Percentiles rank a stretch among this genome's conserved stretches.
phyloP scores from a whole-genome alignment of 2,797 vertebrate genomes.

The Tapirus indicus region DNA sequence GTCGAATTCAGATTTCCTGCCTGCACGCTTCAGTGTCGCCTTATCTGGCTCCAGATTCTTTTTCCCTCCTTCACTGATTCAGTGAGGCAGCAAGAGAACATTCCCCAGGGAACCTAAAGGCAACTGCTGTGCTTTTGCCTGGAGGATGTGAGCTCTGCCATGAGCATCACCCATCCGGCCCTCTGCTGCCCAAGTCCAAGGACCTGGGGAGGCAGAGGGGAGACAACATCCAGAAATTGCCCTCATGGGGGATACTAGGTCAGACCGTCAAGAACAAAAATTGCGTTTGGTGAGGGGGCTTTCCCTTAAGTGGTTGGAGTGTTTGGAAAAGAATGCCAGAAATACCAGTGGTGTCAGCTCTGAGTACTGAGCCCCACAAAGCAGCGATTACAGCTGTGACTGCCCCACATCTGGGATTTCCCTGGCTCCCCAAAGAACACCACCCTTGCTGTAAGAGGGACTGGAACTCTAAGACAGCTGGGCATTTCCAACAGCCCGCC shows the following conservation, averaged over 20 bases:
- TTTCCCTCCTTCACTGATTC: not conserved
- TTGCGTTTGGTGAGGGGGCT: not conserved
- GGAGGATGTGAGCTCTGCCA: not conserved
- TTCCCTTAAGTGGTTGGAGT: not conserved
- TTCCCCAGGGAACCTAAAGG: not conserved
- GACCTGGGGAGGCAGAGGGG: not conserved
- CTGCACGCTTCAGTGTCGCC: not conserved
- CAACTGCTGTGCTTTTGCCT: not conserved
- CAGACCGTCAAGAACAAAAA: not conserved
- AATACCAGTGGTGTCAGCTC: not conserved
- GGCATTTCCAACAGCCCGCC: not conserved
- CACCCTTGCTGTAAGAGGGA: not conserved
- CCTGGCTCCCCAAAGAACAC: slow-evolving; percentile 7
- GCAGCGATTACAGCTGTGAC: not conserved
- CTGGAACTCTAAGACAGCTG: not conserved
- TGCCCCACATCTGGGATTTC: not conserved
- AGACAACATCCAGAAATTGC: not conserved
- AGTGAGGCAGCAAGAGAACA: slow-evolving; percentile 32
- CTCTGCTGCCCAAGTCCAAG: not conserved
- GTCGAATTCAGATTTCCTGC: slow-evolving; percentile 57
- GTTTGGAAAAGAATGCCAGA: not conserved
- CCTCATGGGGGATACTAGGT: not conserved
- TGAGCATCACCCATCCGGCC: not conserved
- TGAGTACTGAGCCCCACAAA: not conserved
- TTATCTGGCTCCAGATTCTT: not conserved